Base-by-base conservation (phyloP, 2,888 invertebrate species). In the Chromoteleia sp. region DNA sequence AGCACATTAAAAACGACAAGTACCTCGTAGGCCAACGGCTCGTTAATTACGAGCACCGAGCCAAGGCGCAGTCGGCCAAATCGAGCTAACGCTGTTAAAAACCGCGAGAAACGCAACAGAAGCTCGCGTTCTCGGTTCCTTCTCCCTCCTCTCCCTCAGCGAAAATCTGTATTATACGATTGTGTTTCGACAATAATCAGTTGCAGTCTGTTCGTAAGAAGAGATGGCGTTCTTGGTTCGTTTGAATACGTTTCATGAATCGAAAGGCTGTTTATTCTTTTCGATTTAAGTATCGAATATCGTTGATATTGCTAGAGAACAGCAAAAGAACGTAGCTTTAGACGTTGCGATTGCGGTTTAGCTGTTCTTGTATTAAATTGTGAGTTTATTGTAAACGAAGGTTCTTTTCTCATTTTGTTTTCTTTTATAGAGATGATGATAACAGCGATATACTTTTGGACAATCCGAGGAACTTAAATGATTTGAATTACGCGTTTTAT, bases 1-100 rank as follows among this genome's bases (percentile, higher is more conserved):
- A 99, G 91, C 98, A 98, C 92, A 99, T 99, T 89, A 98, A 99
- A 93, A 99, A 99, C 92, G 99, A 99, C 93, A 99, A 99, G 93
- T 99, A 99, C 93, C 94, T 99, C 56, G 99, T 99, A 10, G 99
- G 99, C 0, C 97, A 98, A 88, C 94, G 98, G 85, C 94, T 99
- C 84, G 99, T 99, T 25, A 99, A 99, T 93, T 99, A 99, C 93
- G 98, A 99, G 91, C 96, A 97, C 90, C 93, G 96, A 85, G 94
- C 94, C 84, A 95, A 95, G 87, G 84, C 91, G 61, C 71, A 75
- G 36, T 81, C 85, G n/a, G 84, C 86, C 56, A 87, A 84, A 78
- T 85, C 88, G 48, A 88, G 87, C 85, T 89, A 88, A 90, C 86
- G 71, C 59, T 5, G 30, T 5, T 43, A 25, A 14, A 21, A 41